Evolutionary conservation across 35 echinoderm and acorn worm genomes (phyloP), one percentile per base, ranked within the genome.

Genomic region (Amphiura filiformis): DNA sequence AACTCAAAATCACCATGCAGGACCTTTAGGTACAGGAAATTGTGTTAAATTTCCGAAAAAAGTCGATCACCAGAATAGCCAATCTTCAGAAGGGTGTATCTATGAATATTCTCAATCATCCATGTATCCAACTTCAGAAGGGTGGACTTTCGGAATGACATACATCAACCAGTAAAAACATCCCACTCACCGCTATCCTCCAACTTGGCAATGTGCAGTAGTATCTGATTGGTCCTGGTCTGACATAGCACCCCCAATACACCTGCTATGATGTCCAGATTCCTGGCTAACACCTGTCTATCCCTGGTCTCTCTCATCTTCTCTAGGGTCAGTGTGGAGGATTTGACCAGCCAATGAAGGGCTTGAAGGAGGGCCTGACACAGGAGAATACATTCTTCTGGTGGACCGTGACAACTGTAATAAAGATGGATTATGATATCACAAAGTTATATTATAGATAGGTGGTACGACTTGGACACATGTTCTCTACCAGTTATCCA

Each of bases 181-280:
- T n/a, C n/a, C n/a, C n/a, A n/a, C 83, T 85, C 22, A 85, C 91
- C 91, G 82, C 88, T 88, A 86, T 97, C 95, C 64, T 97, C 95
- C 37, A 97, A 82, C 65, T 90, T 90, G 0, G 87, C 95, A n/a
- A 97, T 80, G 35, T 86, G 93, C 26, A 97, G 91, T n/a, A 97
- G 80, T 39, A 93, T 86, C 81, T 89, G 86, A 15, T 84, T 93
- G 83, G 81, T 89, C 22, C 91, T 78, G 15, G 83, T 35, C 31
- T 49, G 83, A 39, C 91, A 97, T 32, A 91, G 82, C 31, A 56
- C 81, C 23, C 93, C 61, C 22, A 97, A 79, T 0, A 97, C 75
- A 17, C 93, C 95, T 80, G 88, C 81, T 47, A 90, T 91, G 79
- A 90, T 84, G 15, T 93, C 88, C 5, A 97, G 78, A 36, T 97